Evolutionary conservation across 2,888 invertebrate genomes (phyloP).

Genomic region (Cephus spinipes): DNA sequence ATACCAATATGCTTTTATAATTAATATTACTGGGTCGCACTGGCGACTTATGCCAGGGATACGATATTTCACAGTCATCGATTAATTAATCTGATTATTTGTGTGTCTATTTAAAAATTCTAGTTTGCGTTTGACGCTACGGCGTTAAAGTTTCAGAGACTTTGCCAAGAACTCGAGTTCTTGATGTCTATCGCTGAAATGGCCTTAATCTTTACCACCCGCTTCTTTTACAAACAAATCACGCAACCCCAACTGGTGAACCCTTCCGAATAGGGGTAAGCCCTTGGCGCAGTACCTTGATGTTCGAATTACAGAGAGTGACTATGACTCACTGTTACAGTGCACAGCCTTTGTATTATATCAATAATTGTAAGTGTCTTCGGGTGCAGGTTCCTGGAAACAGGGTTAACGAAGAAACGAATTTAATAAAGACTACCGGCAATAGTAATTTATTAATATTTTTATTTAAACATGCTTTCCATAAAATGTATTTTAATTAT

Average conservation of each 20-base stretch:
- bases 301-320: not conserved
- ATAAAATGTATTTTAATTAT: not conserved
- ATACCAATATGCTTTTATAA: not conserved
- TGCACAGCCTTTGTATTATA: constrained; percentile 31
- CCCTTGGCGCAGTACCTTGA: not conserved
- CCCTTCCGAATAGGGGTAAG: constrained; percentile 5
- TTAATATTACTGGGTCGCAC: not conserved
- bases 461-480: not conserved
- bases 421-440: not conserved
- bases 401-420: not conserved
- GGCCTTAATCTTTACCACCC: constrained; percentile 3
- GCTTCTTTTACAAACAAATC: constrained; percentile 33
- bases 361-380: constrained; percentile 29
- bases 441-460: not conserved
- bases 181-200: not conserved
- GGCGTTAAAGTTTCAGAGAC: not conserved
- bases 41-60: not conserved
- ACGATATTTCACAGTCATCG: not conserved
- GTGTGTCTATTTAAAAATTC: not conserved
- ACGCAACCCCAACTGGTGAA: constrained; percentile 15
- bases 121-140: not conserved
- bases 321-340: not conserved
- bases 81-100: not conserved
- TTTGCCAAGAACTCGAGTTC: not conserved
- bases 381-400: not conserved